Evolutionary conservation across 2,888 invertebrate genomes (phyloP), one percentile per base, ranked within the genome.

Genomic region (Nomada fucata): DNA sequence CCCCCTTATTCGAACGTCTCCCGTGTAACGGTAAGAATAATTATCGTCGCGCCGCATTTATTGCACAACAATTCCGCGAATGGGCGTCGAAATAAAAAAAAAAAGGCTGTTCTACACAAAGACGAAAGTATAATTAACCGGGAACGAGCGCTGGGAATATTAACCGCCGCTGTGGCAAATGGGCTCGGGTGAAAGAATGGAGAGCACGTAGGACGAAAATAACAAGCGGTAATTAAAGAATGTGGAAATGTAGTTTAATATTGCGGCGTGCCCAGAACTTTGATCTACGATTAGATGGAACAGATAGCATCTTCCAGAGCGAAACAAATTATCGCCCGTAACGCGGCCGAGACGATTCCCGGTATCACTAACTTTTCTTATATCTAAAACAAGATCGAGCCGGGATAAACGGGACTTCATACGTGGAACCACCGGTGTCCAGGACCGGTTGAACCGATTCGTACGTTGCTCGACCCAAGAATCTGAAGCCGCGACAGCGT

Each of bases 401-500:
- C 15, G 0, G 50, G 72, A 64, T 67, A 67, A 60, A 52, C 42
- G 52, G 10, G 20, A 47, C 26, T 63, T 36, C 29, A n/a, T 73
- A 53, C 70, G 36, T 55, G 60, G 26, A 61, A 57, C n/a, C 20
- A 42, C 47, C 29, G 68, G 13, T n/a, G n/a, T 36, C 36, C 50
- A 55, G 72, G 69, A 69, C 80, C 74, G 64, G 74, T 65, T 70
- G 65, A 29, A 67, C 52, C 67, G 47, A 59, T 75, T 42, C 79
- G 63, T 72, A 23, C 60, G 55, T 42, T 47, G 59, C 2, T 42
- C 72, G 61, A 29, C 50, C 71, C 71, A n/a, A 53, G 53, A 73
- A 79, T 79, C 79, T 64, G 72, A 52, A 57, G 23, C 42, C 26
- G 52, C n/a, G 74, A 74, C 70, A 73, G 36, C 50, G 65, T 29